A percentile compares a stretch with the other conserved stretches of the same genome.
These are phyloP conservation scores for Synanthedon vespiformis DNA, from an alignment of 2,888 invertebrate species.

Conservation along the genomic window DNA sequence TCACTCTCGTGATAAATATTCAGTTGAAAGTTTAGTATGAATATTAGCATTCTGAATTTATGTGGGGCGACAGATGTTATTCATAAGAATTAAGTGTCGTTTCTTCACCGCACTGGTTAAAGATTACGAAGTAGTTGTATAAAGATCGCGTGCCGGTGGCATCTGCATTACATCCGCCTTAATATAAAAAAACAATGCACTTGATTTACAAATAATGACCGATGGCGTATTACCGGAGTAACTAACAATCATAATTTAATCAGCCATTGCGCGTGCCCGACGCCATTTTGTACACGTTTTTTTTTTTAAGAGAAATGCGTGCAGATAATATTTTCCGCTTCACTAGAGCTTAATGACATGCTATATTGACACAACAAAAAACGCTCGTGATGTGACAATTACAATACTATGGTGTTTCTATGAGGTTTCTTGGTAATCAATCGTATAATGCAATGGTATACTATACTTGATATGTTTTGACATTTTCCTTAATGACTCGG, in stretches of 20 bases:
- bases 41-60: not conserved
- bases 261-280: slow-evolving; percentile 26
- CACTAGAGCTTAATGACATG: slow-evolving; percentile 26
- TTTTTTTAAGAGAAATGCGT: slow-evolving; percentile 38
- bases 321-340: slow-evolving; percentile 53
- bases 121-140: slow-evolving; percentile 1
- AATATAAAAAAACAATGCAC: slow-evolving; percentile 19
- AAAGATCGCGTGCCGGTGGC: slow-evolving; percentile 31
- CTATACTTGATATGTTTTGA: too few relatives aligned
- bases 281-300: slow-evolving; percentile 19
- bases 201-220: slow-evolving; percentile 64
- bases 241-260: slow-evolving; percentile 47
- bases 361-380: slow-evolving; percentile 17
- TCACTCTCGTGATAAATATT: too few relatives aligned
- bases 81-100: not conserved
- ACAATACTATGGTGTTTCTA: slow-evolving; percentile 19
- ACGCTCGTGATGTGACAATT: slow-evolving; percentile 30
- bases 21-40: too few relatives aligned
- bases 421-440: slow-evolving; percentile 28
- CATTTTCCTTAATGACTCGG: too few relatives aligned
- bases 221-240: slow-evolving; percentile 24
- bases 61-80: not conserved
- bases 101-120: not conserved
- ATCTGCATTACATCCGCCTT: slow-evolving; percentile 16
- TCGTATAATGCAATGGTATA: not conserved